Evolutionary conservation across 2,888 invertebrate genomes (phyloP).

Genomic region (Calliopum simillimum): DNA sequence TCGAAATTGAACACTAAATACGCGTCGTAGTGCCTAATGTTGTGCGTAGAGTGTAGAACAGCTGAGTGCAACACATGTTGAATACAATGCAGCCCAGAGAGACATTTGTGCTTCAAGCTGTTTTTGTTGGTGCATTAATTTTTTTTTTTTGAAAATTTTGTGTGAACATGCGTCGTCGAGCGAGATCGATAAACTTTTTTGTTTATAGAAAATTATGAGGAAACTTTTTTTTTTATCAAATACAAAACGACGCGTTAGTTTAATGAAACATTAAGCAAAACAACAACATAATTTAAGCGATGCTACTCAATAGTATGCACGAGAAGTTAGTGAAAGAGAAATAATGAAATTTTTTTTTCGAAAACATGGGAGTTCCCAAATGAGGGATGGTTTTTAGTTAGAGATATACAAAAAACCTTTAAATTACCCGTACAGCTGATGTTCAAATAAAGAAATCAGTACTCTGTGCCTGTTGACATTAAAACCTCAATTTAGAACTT

Average conservation of each 20-base stretch:
- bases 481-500: too few species aligned
- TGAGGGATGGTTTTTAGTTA: too few species aligned
- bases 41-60: too few species aligned
- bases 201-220: neutral
- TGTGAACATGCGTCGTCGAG: constrained; percentile 17
- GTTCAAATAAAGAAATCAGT: too few species aligned
- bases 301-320: too few species aligned
- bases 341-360: too few species aligned
- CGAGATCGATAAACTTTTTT: constrained; percentile 8
- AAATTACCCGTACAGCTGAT: too few species aligned
- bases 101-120: neutral
- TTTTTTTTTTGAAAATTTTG: constrained; percentile 20
- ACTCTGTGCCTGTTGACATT: too few species aligned
- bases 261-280: constrained; percentile 18
- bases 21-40: too few species aligned
- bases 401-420: too few species aligned
- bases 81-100: neutral
- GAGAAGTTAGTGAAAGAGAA: too few species aligned
- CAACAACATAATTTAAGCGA: constrained; percentile 17
- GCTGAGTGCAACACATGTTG: neutral
- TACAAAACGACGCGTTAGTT: constrained; percentile 10
- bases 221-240: constrained; percentile 1
- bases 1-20: constrained; percentile 3
- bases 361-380: too few species aligned
- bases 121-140: constrained; percentile 6